phyloP scores from a whole-genome alignment of 2,113 vertebrate species.

The Propithecus coquereli region DNA sequence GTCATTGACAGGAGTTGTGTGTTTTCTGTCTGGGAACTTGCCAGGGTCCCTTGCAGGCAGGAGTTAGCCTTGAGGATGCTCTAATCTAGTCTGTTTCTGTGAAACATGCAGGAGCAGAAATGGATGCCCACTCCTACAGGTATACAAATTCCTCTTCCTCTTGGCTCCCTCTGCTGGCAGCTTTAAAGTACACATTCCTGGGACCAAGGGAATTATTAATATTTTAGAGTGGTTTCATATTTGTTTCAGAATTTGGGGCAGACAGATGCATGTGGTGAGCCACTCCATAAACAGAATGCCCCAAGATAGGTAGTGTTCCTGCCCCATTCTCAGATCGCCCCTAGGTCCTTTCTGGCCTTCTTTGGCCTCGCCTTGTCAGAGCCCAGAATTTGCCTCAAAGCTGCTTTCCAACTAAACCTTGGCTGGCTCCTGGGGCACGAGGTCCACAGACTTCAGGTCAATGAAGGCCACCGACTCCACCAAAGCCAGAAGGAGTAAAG shows the following conservation, averaged over 20 bases:
- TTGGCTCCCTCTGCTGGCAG: constrained; percentile 63
- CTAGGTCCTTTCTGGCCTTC: not conserved
- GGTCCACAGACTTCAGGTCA: not conserved
- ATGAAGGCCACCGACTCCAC: not conserved
- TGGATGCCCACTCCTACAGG: not conserved
- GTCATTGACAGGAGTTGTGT: not conserved
- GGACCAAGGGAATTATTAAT: not conserved
- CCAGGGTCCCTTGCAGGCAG: not conserved
- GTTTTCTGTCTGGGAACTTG: not conserved
- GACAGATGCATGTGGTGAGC: not conserved
- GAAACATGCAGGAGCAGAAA: not conserved
- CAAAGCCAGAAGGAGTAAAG: not conserved
- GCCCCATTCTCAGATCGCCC: not conserved
- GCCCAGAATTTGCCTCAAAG: not conserved
- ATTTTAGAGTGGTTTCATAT: not conserved
- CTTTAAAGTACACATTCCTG: not conserved
- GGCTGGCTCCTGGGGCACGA: not conserved
- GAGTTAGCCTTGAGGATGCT: not conserved
- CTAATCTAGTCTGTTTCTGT: not conserved
- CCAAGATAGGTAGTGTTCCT: not conserved
- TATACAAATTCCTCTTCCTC: not conserved
- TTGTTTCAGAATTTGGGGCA: not conserved
- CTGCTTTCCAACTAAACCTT: not conserved
- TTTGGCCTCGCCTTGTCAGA: not conserved
- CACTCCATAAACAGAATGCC: not conserved